phyloP scores from a whole-genome alignment of 2,888 invertebrate genomes.

The Pycnomerus fuliginosus region DNA sequence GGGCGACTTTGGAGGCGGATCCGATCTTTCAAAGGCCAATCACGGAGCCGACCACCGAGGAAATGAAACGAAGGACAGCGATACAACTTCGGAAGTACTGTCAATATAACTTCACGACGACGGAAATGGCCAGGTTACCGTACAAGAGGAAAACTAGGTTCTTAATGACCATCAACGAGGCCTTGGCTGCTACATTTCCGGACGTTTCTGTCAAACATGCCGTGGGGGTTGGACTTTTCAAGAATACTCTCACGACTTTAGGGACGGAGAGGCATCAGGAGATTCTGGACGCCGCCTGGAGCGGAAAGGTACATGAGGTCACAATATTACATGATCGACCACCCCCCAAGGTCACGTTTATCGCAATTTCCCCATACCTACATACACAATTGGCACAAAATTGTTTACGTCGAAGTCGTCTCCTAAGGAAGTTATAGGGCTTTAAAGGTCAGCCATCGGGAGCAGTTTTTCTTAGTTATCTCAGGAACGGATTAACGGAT shows the following conservation, averaged over 20 bases:
- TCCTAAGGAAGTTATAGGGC: too few species aligned
- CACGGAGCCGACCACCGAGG: conserved; percentile 65
- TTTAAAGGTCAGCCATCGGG: too few species aligned
- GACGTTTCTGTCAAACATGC: conserved; percentile 78
- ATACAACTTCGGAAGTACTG: conserved; percentile 66
- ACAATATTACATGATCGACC: too few species aligned
- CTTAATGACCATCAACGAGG: conserved; percentile 76
- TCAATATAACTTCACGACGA: conserved; percentile 65
- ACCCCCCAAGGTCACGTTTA: too few species aligned
- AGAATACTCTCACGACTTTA: conserved; percentile 71
- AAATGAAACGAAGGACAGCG: conserved; percentile 71
- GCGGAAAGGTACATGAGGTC: conserved; percentile 61
- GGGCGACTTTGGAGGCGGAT: conserved; percentile 75
- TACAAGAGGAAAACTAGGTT: conserved; percentile 70
- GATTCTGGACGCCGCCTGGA: conserved; percentile 69
- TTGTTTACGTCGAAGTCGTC: too few species aligned
- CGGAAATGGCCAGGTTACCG: conserved; percentile 61
- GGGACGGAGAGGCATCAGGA: conserved; percentile 74
- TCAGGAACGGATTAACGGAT: too few species aligned
- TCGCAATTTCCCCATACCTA: too few species aligned
- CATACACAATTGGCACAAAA: too few species aligned
- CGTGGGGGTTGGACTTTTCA: conserved; percentile 72
- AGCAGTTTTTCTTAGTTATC: too few species aligned
- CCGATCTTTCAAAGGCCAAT: conserved; percentile 71
- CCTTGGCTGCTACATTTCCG: conserved; percentile 67